Percentiles rank a stretch among this genome's conserved stretches.
Evolutionary conservation across 1,140 invertebrate genomes (phyloP).

Genomic region (Bombus consobrinus): DNA sequence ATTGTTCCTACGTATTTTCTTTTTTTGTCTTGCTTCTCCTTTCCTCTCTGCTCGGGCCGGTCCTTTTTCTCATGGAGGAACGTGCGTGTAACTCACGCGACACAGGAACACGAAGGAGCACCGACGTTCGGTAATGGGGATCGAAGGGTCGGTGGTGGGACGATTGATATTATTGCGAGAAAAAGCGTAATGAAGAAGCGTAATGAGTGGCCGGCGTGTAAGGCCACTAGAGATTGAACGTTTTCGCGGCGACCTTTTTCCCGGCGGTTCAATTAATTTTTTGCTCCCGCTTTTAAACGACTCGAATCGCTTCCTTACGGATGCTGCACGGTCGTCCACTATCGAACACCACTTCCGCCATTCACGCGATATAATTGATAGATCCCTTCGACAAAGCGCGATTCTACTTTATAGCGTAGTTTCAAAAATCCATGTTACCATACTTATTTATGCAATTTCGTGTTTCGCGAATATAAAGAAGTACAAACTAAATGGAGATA

Average conservation of each 20-base stretch:
- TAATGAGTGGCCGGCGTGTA: background rate
- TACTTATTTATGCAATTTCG: no score
- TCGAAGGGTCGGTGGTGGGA: background rate
- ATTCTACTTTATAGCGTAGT: background rate
- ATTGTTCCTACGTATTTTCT: background rate
- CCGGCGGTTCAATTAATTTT: constrained; percentile 2
- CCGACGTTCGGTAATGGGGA: background rate
- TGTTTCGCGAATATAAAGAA: no score
- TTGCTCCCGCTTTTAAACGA: background rate
- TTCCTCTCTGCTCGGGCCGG: background rate
- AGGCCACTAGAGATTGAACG: constrained; percentile 4
- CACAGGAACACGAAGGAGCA: background rate
- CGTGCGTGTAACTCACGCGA: background rate
- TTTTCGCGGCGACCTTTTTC: constrained; percentile 6
- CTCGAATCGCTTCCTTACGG: background rate
- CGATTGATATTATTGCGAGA: constrained; percentile 25
- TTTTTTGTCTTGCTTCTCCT: background rate
- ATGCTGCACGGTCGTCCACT: background rate
- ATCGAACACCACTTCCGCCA: background rate
- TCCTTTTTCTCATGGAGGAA: no score
- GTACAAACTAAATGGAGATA: no score
- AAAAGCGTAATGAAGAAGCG: constrained; percentile 18
- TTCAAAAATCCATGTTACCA: no score
- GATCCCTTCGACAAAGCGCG: background rate
- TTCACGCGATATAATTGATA: background rate